A percentile compares a stretch with the other conserved stretches of the same genome.
Evolutionary conservation across 2,797 vertebrate genomes (phyloP).

Genomic region (Todus mexicanus): DNA sequence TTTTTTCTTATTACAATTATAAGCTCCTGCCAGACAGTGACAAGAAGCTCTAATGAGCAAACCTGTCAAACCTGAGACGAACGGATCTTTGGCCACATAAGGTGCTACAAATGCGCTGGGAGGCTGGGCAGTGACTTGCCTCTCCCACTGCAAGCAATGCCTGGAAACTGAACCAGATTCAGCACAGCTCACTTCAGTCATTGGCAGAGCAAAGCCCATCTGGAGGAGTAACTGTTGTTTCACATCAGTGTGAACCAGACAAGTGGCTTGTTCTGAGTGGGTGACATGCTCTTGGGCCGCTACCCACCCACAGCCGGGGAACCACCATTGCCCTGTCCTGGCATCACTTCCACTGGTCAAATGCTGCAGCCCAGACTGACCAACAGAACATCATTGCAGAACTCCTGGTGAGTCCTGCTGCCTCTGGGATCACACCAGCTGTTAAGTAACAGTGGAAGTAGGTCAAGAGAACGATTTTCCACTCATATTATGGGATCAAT

Average conservation of each 20-base stretch:
- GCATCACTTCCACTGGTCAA: neutral
- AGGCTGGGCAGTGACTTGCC: neutral
- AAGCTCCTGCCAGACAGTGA: neutral
- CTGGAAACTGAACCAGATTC: neutral
- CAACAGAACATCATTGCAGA: neutral
- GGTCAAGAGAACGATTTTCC: neutral
- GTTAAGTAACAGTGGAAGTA: neutral
- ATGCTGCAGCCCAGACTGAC: neutral
- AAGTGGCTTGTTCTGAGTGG: neutral
- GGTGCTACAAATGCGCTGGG: neutral
- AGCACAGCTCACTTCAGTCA: neutral
- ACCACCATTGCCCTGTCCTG: neutral
- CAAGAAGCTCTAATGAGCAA: neutral
- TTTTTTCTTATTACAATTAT: neutral
- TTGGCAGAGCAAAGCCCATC: neutral
- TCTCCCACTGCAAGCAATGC: neutral
- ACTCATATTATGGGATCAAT: accelerated
- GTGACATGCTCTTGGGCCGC: accelerated
- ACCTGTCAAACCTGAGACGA: neutral
- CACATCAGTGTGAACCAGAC: neutral
- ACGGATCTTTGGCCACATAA: accelerated
- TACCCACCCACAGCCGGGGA: neutral
- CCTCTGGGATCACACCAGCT: neutral
- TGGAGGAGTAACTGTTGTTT: neutral
- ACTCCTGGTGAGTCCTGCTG: neutral